phyloP scores from a whole-genome alignment of 2,113 vertebrate species.

The Chiloscyllium plagiosum region DNA sequence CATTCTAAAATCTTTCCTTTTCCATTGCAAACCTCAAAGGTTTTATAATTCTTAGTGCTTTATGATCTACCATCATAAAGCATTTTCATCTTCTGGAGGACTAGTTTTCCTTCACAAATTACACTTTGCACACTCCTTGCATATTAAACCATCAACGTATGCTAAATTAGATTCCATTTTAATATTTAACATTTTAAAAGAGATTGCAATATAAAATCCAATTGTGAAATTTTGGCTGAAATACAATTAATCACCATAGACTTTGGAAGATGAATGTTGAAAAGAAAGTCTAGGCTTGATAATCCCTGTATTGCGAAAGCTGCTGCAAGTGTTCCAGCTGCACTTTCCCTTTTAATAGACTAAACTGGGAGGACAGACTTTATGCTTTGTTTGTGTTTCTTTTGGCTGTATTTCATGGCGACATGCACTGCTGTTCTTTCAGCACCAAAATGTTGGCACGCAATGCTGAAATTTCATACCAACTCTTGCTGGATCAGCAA shows the following conservation, averaged over 20 bases:
- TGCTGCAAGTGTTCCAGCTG: conserved; percentile 34
- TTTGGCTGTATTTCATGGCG: conserved; percentile 73
- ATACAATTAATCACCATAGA: conserved; percentile 15
- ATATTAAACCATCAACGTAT: background rate
- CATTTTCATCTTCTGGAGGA: background rate
- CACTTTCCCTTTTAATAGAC: conserved; percentile 36
- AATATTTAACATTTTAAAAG: background rate
- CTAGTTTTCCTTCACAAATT: background rate
- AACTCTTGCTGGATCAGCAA: conserved; percentile 93
- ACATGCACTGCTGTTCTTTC: conserved; percentile 81
- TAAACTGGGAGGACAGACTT: conserved; percentile 55
- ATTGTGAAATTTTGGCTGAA: conserved; percentile 6
- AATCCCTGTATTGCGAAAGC: conserved; percentile 1
- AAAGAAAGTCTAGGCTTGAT: conserved; percentile 7
- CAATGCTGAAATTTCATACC: conserved; percentile 70
- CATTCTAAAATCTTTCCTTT: background rate
- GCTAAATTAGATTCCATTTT: background rate
- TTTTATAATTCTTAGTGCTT: background rate
- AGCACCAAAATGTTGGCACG: conserved; percentile 78
- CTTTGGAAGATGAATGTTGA: conserved; percentile 13
- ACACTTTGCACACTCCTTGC: background rate
- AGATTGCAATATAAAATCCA: background rate
- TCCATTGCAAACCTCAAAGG: background rate
- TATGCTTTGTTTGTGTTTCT: conserved; percentile 71
- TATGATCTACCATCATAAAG: background rate